phyloP scores from a whole-genome alignment of 2,113 vertebrate species.

The Malurus cyaneus region DNA sequence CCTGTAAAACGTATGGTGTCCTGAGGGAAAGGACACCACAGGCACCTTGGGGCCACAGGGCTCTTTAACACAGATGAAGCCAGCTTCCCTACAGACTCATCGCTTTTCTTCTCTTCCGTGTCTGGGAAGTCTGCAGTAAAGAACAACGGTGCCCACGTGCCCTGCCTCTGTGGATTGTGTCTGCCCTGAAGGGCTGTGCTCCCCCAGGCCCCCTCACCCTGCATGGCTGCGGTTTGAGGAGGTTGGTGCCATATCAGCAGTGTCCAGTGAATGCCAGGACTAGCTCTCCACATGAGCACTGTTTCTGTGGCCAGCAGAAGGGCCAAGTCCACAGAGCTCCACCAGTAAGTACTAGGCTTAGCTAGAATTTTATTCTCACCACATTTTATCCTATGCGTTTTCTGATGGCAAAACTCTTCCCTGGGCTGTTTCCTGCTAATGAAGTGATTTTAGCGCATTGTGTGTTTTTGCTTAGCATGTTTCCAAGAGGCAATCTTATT shows the following conservation, averaged over 20 bases:
- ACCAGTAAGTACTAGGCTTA: not conserved
- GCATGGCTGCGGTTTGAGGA: not conserved
- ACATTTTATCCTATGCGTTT: not conserved
- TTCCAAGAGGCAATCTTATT: not conserved
- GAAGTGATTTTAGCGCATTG: not conserved
- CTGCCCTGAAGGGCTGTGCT: not conserved
- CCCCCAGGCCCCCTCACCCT: not conserved
- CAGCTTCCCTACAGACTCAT: not conserved
- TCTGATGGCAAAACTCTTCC: not conserved
- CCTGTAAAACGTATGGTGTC: accelerated
- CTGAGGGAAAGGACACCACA: not conserved
- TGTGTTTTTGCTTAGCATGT: not conserved
- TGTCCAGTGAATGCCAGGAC: not conserved
- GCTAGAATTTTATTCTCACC: not conserved
- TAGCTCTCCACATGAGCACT: accelerated
- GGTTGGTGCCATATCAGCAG: not conserved
- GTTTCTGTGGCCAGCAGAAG: not conserved
- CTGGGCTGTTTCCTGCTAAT: not conserved
- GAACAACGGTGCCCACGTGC: not conserved
- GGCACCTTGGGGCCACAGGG: not conserved
- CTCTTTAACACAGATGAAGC: not conserved
- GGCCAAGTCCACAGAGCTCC: not conserved
- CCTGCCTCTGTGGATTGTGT: not conserved
- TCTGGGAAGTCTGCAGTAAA: not conserved
- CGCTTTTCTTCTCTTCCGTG: not conserved